phyloP scores from a whole-genome alignment of 1,140 invertebrate genomes.

The Leguminivora glycinivorella region DNA sequence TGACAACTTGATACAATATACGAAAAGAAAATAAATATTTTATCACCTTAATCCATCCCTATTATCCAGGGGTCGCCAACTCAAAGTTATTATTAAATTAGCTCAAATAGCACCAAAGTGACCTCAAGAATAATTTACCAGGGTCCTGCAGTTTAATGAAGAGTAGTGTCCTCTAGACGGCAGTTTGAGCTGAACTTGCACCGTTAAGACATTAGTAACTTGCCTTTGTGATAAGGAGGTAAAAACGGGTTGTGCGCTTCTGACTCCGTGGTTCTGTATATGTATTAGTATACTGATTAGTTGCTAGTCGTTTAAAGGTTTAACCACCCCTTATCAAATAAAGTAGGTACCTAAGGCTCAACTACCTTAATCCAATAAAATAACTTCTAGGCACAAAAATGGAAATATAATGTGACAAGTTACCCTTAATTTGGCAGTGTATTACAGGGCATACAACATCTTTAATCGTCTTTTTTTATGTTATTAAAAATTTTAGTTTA shows the following conservation, averaged over 20 bases:
- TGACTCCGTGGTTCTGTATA: not conserved
- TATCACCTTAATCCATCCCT: not conserved
- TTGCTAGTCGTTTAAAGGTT: too few relatives aligned
- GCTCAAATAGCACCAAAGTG: constrained; percentile 66
- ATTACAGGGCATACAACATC: too few relatives aligned
- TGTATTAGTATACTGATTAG: too few relatives aligned
- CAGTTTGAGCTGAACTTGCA: constrained; percentile 65
- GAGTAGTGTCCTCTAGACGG: constrained; percentile 65
- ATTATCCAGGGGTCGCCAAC: not conserved
- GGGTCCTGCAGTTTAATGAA: constrained; percentile 67
- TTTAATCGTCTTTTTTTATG: too few relatives aligned
- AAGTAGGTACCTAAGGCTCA: too few relatives aligned
- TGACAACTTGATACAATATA: not conserved
- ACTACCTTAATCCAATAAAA: too few relatives aligned
- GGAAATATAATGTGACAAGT: too few relatives aligned
- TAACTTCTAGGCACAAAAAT: too few relatives aligned
- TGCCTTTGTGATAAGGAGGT: constrained; percentile 31
- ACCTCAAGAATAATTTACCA: constrained; percentile 71
- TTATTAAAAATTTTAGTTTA: too few relatives aligned
- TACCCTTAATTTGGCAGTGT: too few relatives aligned
- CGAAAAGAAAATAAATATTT: not conserved
- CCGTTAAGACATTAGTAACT: constrained; percentile 73
- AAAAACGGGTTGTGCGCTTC: not conserved
- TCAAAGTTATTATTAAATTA: constrained; percentile 69
- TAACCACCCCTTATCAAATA: too few relatives aligned